These are phyloP conservation scores for Deroplatys truncata DNA, from an alignment of 2,888 invertebrate genomes.

Conservation along the genomic window DNA sequence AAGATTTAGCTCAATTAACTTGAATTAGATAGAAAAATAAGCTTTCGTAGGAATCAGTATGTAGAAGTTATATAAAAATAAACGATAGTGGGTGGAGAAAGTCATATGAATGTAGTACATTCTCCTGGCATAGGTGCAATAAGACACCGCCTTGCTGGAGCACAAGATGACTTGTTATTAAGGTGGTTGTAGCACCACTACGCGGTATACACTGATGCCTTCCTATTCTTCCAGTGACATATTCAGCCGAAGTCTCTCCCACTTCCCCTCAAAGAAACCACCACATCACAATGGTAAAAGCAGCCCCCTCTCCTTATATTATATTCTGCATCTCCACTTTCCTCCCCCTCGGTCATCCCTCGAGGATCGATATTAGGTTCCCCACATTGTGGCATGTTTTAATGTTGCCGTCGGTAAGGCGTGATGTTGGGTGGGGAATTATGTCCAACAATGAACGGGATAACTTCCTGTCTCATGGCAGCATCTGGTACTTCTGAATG, in stretches of 20 bases:
- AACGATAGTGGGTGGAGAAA: too few species aligned
- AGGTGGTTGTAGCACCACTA: too few species aligned
- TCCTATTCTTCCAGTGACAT: background rate
- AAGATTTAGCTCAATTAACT: too few species aligned
- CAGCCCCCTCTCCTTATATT: background rate
- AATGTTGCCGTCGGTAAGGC: background rate
- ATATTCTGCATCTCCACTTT: background rate
- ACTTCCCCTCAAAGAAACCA: background rate
- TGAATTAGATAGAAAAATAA: too few species aligned
- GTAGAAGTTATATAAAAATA: too few species aligned
- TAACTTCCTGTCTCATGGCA: background rate
- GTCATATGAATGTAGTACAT: too few species aligned
- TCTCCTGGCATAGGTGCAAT: too few species aligned
- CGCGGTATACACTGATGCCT: too few species aligned
- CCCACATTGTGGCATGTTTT: background rate
- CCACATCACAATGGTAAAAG: conserved; percentile 6
- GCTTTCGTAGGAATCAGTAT: too few species aligned
- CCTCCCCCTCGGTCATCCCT: conserved; percentile 13
- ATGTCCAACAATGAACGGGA: background rate
- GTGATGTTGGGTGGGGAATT: background rate
- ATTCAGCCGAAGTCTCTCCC: background rate
- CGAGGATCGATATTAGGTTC: conserved; percentile 12
- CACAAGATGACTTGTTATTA: too few species aligned
- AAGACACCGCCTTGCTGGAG: too few species aligned
- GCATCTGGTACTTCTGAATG: background rate